Conservation (phyloP, 2,113 vertebrate species). For the Neofelis nebulosa region DNA sequence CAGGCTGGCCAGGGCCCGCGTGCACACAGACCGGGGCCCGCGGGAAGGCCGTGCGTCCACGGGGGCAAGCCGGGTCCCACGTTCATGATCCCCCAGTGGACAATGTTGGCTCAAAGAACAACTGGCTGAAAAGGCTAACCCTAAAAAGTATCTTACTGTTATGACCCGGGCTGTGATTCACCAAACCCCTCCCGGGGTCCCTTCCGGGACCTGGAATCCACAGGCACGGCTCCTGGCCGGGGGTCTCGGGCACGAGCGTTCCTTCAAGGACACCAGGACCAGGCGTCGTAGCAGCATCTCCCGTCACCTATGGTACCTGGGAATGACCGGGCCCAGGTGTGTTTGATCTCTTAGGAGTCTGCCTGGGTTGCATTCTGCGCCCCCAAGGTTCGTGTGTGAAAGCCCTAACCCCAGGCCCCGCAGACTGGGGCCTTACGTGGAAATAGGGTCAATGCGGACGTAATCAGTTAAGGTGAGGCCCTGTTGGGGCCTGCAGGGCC, state of each 20-base stretch:
- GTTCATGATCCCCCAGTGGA: neutral
- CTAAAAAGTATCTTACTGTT: neutral
- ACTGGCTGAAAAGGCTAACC: neutral
- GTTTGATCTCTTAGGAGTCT: neutral
- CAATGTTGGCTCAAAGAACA: neutral
- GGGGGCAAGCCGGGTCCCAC: accelerated
- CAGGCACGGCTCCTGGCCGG: neutral
- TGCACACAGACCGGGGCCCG: accelerated
- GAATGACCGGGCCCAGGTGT: neutral
- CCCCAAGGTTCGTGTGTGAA: accelerated
- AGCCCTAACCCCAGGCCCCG: neutral
- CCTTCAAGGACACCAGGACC: neutral
- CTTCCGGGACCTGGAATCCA: no score
- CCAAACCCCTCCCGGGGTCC: neutral
- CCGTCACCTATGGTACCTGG: neutral
- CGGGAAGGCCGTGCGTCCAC: accelerated
- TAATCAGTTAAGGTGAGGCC: neutral
- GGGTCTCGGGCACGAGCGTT: neutral
- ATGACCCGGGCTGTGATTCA: neutral
- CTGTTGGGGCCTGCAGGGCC: no score
- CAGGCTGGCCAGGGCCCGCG: accelerated
- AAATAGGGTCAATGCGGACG: neutral
- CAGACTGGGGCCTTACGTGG: accelerated
- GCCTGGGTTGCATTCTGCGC: no score
- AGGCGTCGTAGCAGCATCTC: neutral